Base-by-base conservation (phyloP, 2,888 invertebrate species). In the Xanthia icteritia region DNA sequence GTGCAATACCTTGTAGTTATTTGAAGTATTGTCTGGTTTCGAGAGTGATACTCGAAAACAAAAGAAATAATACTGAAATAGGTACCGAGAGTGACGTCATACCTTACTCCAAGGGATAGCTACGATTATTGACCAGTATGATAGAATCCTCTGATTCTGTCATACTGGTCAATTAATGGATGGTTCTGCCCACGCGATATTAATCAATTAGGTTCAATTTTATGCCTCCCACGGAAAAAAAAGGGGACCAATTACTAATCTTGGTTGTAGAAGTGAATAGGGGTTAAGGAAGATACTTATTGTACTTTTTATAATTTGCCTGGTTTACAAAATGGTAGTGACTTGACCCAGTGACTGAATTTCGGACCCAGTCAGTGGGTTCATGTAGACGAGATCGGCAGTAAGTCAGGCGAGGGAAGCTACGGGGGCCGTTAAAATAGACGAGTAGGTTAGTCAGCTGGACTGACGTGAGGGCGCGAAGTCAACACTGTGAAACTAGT, bases 91-190 rank as follows among this genome's bases (percentile, higher is more conserved):
- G 27, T 82, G 67, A 63, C 67, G 61, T 76, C 63, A 76, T 66
- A 23, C 36, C 17, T 42, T 42, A 48, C 36, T 82, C 36, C 20
- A 23, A 68, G 27, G 20, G n/a, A 48, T 51, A 31, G 39, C 48
- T 56, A 64, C 23, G 56, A 79, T 64, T 79, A 76, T 64, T 79
- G 82, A 67, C 48, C n/a, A 17, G 67, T 63, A 79, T 82, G 48
- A 82, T 76, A 76, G 68, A 64, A 82, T 64, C 48, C n/a, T n/a
- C n/a, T n/a, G n/a, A n/a, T n/a, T n/a, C n/a, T n/a, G n/a, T n/a
- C n/a, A n/a, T n/a, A n/a, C n/a, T n/a, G 58, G 42, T 45, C 56
- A 58, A 68, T 64, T 68, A 82, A 82, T 79, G 56, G 56, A 20
- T 73, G 23, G 15, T 31, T 68, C 76, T 42, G 11, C 82, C 79